Base-by-base conservation (phyloP, 2,113 vertebrate species). In the Gymnobelideus leadbeateri region DNA sequence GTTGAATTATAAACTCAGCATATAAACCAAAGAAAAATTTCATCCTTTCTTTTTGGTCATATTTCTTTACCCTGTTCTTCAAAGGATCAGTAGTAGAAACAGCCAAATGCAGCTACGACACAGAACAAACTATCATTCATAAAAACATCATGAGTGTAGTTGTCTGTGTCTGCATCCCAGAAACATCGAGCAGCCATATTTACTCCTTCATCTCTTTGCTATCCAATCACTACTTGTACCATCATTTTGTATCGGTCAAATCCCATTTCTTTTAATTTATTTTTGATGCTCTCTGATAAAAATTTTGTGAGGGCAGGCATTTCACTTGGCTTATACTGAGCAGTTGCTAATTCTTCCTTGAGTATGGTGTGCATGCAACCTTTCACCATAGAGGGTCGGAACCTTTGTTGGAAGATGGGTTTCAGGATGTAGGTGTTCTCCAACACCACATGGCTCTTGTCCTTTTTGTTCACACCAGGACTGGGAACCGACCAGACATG, bases 211-310 rank as follows among this genome's bases (percentile, higher is more conserved):
- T 99, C 99, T 96, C 99, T 99, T 95, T 99, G 99, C 96, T 99
- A 99, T 97, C 99, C 99, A 92, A 99, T 99, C 53, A 99, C 99
- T 94, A 99, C 99, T 96, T 99, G 99, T 8, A 99, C 99, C 31
- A 99, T 99, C 97, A 99, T 99, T 98, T 99, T 99, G 97, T 99
- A 99, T 96, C 99, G 98, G 94, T 99, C 99, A 98, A 99, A 99
- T 84, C 99, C 99, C 93, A 98, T 96, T 84, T 98, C 99, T 99
- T 99, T 99, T 54, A 99, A 98, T 97, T 98, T 99, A 97, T 99
- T 98, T 97, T 99, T 99, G 96, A 99, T 99, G 31, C 51, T 95
- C 91, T 99, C 99, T 49, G 99, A 99, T 91, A 99, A 97, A 12
- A 91, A 98, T 25, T 97, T 97, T 89, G 99, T 99, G 95, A 99